phyloP scores from a whole-genome alignment of 1,140 invertebrate genomes.

The Myzus persicae region DNA sequence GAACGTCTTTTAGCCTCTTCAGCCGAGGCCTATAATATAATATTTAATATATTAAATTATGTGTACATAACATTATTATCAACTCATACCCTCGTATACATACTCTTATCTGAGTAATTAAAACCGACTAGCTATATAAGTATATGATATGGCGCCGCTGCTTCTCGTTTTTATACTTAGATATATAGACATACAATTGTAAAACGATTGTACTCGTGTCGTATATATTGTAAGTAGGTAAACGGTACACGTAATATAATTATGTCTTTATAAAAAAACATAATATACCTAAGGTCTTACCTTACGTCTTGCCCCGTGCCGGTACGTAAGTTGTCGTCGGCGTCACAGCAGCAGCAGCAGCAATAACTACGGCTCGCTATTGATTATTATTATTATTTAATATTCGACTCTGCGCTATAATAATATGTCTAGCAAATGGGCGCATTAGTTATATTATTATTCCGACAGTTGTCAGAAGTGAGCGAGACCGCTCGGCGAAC shows the following conservation, averaged over 20 bases:
- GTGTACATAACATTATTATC: too few relatives aligned
- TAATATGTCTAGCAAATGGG: background rate
- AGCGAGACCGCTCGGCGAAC: background rate
- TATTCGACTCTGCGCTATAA: conserved; percentile 26
- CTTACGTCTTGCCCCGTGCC: background rate
- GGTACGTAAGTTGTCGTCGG: background rate
- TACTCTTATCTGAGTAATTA: background rate
- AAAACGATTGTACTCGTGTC: too few relatives aligned
- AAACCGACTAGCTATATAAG: background rate
- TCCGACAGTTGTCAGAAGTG: conserved; percentile 49
- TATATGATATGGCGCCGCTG: too few relatives aligned
- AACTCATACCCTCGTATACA: too few relatives aligned
- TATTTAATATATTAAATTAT: too few relatives aligned
- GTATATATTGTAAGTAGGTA: too few relatives aligned
- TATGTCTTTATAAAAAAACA: too few relatives aligned
- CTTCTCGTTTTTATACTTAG: too few relatives aligned
- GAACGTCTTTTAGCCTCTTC: too few relatives aligned
- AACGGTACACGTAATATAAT: too few relatives aligned
- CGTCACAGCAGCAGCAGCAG: background rate
- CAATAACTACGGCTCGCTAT: background rate
- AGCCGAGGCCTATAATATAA: too few relatives aligned
- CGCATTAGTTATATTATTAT: conserved; percentile 26
- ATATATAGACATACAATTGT: too few relatives aligned
- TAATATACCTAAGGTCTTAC: background rate
- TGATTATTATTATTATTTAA: conserved; percentile 27